phyloP scores from a whole-genome alignment of 2,113 vertebrate genomes.

The Phrynosoma blainvillii region DNA sequence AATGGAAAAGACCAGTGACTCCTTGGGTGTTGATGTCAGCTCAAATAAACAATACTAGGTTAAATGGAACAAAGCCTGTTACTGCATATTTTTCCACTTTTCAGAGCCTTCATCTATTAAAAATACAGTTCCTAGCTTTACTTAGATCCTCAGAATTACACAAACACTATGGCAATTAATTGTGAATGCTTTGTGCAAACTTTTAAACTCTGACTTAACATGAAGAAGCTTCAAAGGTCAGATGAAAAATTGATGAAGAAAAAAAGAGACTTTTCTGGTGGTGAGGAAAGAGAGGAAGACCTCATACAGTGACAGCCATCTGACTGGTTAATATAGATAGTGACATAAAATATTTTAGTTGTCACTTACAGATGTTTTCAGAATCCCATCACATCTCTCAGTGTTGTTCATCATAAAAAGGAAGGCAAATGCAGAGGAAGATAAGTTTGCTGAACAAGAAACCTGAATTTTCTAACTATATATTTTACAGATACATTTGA shows the following conservation, averaged over 20 bases:
- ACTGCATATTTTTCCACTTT: too few species aligned
- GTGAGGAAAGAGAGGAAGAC: background rate
- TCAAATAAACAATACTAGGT: too few species aligned
- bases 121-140: too few species aligned
- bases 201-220: background rate
- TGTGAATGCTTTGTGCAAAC: background rate
- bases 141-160: too few species aligned
- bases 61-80: too few species aligned
- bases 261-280: background rate
- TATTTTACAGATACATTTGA: too few species aligned
- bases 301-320: background rate
- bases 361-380: background rate
- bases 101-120: too few species aligned
- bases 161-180: too few species aligned
- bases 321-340: background rate
- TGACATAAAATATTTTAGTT: background rate
- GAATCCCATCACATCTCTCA: background rate
- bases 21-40: too few species aligned
- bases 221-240: background rate
- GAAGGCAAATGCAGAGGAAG: too few species aligned
- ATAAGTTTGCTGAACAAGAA: background rate
- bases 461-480: background rate
- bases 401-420: too few species aligned
- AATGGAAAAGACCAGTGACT: too few species aligned
- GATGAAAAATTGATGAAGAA: background rate